phyloP scores from a whole-genome alignment of 2,888 invertebrate genomes.

The Apotomis turbidana region DNA sequence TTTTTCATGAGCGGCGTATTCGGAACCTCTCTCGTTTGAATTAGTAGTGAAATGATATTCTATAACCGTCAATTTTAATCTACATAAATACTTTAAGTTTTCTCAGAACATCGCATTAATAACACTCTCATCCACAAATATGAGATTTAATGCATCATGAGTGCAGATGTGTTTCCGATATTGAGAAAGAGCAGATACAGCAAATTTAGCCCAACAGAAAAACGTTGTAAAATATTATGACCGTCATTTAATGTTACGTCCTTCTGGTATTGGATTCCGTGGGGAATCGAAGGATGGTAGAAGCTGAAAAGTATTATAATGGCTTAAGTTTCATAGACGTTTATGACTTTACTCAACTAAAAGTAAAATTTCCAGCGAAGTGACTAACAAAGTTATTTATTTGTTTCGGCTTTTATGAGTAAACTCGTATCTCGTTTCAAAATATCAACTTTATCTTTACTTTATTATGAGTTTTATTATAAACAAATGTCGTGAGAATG shows the following conservation, averaged over 20 bases:
- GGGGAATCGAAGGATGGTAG: slow-evolving; percentile 6
- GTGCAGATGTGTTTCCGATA: slow-evolving; percentile 57
- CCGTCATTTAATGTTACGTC: not conserved
- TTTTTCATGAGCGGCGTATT: not conserved
- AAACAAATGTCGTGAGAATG: slow-evolving; percentile 16
- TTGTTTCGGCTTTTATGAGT: slow-evolving; percentile 42
- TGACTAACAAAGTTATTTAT: slow-evolving; percentile 42
- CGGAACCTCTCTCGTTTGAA: not conserved
- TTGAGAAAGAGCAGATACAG: slow-evolving; percentile 64
- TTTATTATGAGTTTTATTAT: slow-evolving; percentile 27
- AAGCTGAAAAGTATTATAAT: not conserved
- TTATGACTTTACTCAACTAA: slow-evolving; percentile 5
- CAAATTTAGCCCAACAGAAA: not conserved
- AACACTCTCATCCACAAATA: slow-evolving; percentile 30
- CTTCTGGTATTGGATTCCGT: not conserved
- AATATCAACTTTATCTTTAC: slow-evolving; percentile 37
- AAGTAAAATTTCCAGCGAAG: slow-evolving; percentile 31
- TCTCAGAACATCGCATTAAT: slow-evolving; percentile 15
- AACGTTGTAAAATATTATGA: not conserved
- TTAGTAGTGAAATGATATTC: not conserved
- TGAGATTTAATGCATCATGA: slow-evolving; percentile 25
- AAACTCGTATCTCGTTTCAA: slow-evolving; percentile 40
- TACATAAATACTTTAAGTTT: slow-evolving; percentile 2
- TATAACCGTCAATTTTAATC: not conserved
- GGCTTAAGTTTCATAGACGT: not conserved